Evolutionary conservation across 2,797 vertebrate species (phyloP).

Genomic region (Etheostoma nigrum): DNA sequence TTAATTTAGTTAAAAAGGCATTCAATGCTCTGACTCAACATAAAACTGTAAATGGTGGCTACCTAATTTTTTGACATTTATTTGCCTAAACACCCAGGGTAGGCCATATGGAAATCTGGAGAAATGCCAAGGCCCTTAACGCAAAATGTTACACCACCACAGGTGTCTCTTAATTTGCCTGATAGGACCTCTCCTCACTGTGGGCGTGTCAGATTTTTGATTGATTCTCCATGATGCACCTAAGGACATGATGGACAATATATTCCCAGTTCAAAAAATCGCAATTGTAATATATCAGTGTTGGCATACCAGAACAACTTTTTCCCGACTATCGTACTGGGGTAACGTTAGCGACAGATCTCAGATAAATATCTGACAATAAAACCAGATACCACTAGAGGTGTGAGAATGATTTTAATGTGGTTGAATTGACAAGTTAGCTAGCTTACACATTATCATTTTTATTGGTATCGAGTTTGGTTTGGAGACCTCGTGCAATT

Average conservation of each 20-base stretch:
- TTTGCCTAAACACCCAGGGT: background rate
- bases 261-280: background rate
- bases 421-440: background rate
- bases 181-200: background rate
- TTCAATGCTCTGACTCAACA: background rate
- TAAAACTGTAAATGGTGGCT: background rate
- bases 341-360: too few species aligned
- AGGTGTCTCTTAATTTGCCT: background rate
- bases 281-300: background rate
- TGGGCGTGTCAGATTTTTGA: background rate
- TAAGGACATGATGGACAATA: background rate
- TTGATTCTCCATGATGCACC: background rate
- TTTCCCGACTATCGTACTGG: background rate
- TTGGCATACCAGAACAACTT: background rate
- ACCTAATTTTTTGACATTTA: background rate
- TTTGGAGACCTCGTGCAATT: background rate
- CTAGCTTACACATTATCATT: background rate
- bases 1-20: background rate
- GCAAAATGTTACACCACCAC: background rate
- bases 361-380: background rate
- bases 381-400: background rate
- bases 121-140: background rate
- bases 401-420: background rate
- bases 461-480: background rate
- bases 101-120: background rate